phyloP scores from a whole-genome alignment of 2,888 invertebrate genomes.

The Kryphioiulus occultus region DNA sequence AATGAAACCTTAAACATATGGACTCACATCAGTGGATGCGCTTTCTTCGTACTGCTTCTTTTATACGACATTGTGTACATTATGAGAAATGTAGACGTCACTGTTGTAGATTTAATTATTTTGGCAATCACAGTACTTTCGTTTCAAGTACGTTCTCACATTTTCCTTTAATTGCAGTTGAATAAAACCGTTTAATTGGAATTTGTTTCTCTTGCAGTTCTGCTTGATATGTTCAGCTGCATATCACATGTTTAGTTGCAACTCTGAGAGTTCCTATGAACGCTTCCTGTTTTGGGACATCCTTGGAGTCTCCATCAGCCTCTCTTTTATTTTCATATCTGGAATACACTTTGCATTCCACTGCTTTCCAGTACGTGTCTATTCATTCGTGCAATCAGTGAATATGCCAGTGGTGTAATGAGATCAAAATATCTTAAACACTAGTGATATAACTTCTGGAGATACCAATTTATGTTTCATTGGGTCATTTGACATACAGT shows the following conservation, averaged over 20 bases:
- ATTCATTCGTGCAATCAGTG: neutral
- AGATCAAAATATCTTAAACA: neutral
- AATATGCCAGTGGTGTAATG: neutral
- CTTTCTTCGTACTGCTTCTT: slow-evolving; percentile 79
- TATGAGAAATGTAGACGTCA: slow-evolving; percentile 74
- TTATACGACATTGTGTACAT: slow-evolving; percentile 74
- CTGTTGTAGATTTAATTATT: slow-evolving; percentile 82
- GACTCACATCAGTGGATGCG: slow-evolving; percentile 78
- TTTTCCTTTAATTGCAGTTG: neutral
- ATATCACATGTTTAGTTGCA: slow-evolving; percentile 94
- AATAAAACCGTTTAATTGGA: slow-evolving; percentile 42
- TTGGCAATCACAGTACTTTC: slow-evolving; percentile 83
- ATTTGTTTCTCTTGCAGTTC: slow-evolving; percentile 70
- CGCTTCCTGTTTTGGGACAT: slow-evolving; percentile 89
- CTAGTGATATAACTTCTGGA: neutral
- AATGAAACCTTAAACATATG: slow-evolving; percentile 98
- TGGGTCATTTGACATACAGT: no score
- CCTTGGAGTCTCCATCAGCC: slow-evolving; percentile 89
- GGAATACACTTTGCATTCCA: slow-evolving; percentile 97
- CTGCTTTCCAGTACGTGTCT: slow-evolving; percentile 83
- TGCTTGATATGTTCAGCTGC: slow-evolving; percentile 92
- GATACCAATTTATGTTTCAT: no score
- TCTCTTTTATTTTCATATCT: slow-evolving; percentile 92
- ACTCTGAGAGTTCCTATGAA: slow-evolving; percentile 84
- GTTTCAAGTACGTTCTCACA: slow-evolving; percentile 73